Conservation (phyloP, 1,140 invertebrate species). For the Muscidifurax raptorellus region DNA sequence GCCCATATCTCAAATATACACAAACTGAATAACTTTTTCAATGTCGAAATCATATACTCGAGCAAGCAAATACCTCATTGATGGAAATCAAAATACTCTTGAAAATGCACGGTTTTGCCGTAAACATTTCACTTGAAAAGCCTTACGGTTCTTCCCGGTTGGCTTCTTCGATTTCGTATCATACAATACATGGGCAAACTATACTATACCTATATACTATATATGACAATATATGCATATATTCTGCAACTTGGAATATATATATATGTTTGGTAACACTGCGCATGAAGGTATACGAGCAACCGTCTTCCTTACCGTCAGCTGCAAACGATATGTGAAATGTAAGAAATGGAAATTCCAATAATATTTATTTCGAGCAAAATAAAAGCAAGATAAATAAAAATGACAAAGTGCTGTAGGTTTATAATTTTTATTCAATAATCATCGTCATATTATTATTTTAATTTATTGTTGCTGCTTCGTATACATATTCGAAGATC, state of each 20-base stretch:
- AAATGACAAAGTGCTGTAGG: too few relatives aligned
- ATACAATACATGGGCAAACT: not conserved
- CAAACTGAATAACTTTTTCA: slow-evolving; percentile 27
- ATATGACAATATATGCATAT: too few relatives aligned
- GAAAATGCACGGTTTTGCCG: not conserved
- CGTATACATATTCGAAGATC: slow-evolving; percentile 44
- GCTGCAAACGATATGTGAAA: not conserved
- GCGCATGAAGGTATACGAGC: not conserved
- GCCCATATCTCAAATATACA: slow-evolving; percentile 9
- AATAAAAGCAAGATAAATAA: too few relatives aligned
- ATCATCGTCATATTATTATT: slow-evolving; percentile 17
- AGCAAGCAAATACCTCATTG: not conserved
- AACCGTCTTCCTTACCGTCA: not conserved
- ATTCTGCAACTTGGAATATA: not conserved
- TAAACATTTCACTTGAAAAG: slow-evolving; percentile 21
- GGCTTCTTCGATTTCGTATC: not conserved
- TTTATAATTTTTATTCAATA: not conserved
- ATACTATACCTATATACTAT: too few relatives aligned
- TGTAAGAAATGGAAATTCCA: too few relatives aligned
- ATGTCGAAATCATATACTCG: not conserved
- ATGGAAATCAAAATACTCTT: not conserved
- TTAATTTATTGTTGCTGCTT: slow-evolving; percentile 43
- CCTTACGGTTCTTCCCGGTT: not conserved
- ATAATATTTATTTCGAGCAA: too few relatives aligned
- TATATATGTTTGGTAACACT: not conserved